Evolutionary conservation across 2,113 vertebrate genomes (phyloP), one percentile per base, ranked within the genome.

Genomic region (Lynx canadensis): DNA sequence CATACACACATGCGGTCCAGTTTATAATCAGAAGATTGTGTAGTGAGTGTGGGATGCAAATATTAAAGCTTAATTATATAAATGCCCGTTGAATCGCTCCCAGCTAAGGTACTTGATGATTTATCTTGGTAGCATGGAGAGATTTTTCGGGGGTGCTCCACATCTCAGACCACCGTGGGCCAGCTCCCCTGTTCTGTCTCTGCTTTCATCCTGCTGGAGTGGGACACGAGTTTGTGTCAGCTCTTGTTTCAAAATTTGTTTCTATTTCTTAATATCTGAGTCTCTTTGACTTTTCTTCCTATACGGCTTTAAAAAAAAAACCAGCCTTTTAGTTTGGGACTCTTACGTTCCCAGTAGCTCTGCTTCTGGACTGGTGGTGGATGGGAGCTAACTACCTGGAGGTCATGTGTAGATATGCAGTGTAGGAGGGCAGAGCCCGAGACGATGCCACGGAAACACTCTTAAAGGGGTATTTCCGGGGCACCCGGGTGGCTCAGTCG

Each of bases 251-350:
- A 78, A 63, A 68, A 63, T 15, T 69, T 80, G 55, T 85, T 85
- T 94, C 88, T 55, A 0, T 86, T 81, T 73, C 41, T 52, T 41
- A 23, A 31, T 80, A 85, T 8, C 7, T 76, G 48, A 80, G 9
- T 90, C 11, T 52, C 71, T n/a, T n/a, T 91, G 69, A 78, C 66
- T 86, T 82, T 86, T 33, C 89, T 92, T 91, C 86, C 18, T 65
- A 55, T 4, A 88, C 48, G 68, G 11, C 36, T 85, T 92, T n/a
- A n/a, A 85, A 45, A 45, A 50, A 63, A 80, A 57, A 41, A 41
- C 5, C 10, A 41, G 31, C 7, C 41, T 41, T 83, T 81, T 57
- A 8, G n/a, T 41, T 69, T 19, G 1, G 69, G n/a, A 27, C n/a
- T 92, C 38, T 60, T 68, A 29, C 27, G 45, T 29, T 50, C 5